Evolutionary conservation across 2,797 vertebrate genomes (phyloP), one percentile per base, ranked within the genome.

Genomic region (Sylvia borin): DNA sequence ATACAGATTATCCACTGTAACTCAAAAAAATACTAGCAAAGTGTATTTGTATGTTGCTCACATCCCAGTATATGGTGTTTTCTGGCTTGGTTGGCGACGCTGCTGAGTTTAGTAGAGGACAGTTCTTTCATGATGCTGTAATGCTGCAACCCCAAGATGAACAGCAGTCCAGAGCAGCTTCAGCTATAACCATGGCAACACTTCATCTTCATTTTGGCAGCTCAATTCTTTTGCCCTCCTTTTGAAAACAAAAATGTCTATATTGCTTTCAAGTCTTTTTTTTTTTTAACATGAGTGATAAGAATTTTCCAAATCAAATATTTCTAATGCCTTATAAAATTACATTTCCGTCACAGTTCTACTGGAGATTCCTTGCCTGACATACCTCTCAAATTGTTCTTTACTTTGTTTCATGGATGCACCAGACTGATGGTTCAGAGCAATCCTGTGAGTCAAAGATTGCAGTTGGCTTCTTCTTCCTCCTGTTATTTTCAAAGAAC

Each of bases 221-320:
- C 22, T 71, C 47, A 53, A 8, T 53, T 89, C 32, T 87, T 95
- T 60, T 70, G n/a, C 55, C 51, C 34, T 85, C 64, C 17, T 53
- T 78, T 74, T 77, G n/a, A 62, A 94, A 91, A 48, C 31, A 87
- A 79, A 78, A 48, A 38, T 34, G 16, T 38, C 38, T 67, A 19
- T 50, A 19, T 60, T 71, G n/a, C 48, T 32, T 42, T 29, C 5
- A 62, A 91, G 40, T 32, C 1, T 16, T 57, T 65, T n/a, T 78
- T 42, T 42, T 74, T 75, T 91, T 81, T 47, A 75, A 86, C 27
- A 38, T 9, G 18, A 86, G 29, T 29, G 73, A 89, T 81, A 60
- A 78, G 66, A 90, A 73, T 77, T 91, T 92, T 74, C 55, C 53
- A 90, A 79, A 91, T 73, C 36, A 90, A 66, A 88, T 91, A 16